Percentiles rank a stretch among this genome's conserved stretches.
Conservation (phyloP, 2,113 vertebrate species). For the Conger conger region DNA sequence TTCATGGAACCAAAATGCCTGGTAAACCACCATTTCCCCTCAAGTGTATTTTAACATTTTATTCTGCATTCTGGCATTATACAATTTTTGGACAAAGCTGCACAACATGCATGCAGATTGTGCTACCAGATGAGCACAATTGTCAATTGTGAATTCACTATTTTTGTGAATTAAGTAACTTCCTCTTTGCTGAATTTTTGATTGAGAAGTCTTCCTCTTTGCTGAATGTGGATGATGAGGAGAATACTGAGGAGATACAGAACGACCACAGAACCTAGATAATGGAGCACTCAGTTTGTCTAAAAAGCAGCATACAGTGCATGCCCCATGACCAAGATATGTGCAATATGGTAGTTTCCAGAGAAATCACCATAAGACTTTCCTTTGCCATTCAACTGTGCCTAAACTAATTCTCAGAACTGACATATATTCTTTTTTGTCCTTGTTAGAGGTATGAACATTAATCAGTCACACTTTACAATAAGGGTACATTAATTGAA, state of each 20-base stretch:
- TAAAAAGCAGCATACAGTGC: neutral
- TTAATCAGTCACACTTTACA: too few species aligned
- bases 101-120: neutral
- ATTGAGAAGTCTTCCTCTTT: neutral
- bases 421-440: neutral
- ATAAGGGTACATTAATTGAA: too few species aligned
- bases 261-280: neutral
- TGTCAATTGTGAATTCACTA: neutral
- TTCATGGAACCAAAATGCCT: neutral
- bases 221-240: too few species aligned
- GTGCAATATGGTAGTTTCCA: neutral
- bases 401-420: neutral
- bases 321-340: neutral
- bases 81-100: neutral
- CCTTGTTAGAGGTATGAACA: neutral
- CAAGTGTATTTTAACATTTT: neutral
- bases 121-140: neutral
- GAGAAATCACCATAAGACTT: neutral
- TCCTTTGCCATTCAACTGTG: neutral
- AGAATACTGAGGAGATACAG: too few species aligned
- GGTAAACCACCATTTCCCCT: neutral
- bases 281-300: neutral
- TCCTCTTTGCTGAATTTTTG: neutral
- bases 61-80: neutral
- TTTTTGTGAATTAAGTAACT: neutral